Base-by-base conservation (phyloP, 2,113 vertebrate genomes). In the Hypocryptadius cinnamomeus region DNA sequence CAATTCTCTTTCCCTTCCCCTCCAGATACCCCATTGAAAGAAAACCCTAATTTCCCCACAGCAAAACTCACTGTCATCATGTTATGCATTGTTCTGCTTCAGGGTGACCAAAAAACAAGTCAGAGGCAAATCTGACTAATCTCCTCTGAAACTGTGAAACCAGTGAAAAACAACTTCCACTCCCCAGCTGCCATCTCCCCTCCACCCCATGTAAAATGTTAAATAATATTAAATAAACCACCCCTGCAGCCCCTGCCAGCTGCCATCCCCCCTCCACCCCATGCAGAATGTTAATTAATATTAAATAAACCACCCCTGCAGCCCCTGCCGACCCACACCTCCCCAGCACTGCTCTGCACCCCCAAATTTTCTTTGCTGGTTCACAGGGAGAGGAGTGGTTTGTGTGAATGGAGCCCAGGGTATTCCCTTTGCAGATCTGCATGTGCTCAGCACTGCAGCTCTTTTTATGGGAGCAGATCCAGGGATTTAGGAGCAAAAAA, bases 41-140 rank as follows among this genome's bases (percentile, higher is more conserved):
- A 85, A 87, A 87, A 22, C 18, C 47, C 51, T 68, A 21, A 73
- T 91, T 92, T 91, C 48, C 50, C 76, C 44, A 21, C 44, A 85
- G 71, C 51, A 73, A 85, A 60, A 35, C 79, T 85, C 74, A 37
- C 37, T 89, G 81, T 80, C 79, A 82, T 66, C 60, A 31, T 72
- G 23, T 89, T 87, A 54, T 18, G 18, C 71, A 77, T 60, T 85
- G 64, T 85, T 92, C 93, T 79, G 42, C 57, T 85, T 82, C 84
- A 89, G 71, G 79, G 87, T 77, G 76, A 95, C 51, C 25, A 56
- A 93, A 92, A 89, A 44, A 8, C 30, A 89, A 87, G 42, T 70
- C 56, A 48, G 35, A 87, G n/a, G 42, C 71, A 76, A 71, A 90
- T 61, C 77, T 96, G 91, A 89, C 71, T 94, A 84, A 95, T 82